phyloP scores from a whole-genome alignment of 2,888 invertebrate species.

The Icerya purchasi region DNA sequence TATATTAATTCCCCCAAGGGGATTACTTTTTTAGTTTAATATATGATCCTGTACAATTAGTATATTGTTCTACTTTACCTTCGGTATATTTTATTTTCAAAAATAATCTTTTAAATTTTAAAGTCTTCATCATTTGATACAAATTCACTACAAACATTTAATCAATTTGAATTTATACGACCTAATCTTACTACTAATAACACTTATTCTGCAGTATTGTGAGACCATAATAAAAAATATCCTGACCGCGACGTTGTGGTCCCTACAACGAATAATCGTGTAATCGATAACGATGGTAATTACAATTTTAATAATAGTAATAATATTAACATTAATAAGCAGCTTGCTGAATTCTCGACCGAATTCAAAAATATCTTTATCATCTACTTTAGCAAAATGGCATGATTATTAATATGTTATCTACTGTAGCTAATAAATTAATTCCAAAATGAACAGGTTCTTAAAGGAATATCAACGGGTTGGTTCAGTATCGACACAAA shows the following conservation, averaged over 20 bases:
- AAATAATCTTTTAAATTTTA: too few species aligned
- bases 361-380: background rate
- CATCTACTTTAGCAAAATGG: background rate
- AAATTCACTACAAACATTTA: too few species aligned
- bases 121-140: too few species aligned
- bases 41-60: too few species aligned
- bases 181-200: too few species aligned
- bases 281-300: background rate
- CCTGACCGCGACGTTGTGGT: background rate
- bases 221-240: background rate
- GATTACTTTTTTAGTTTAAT: too few species aligned
- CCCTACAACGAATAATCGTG: background rate
- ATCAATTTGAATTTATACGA: too few species aligned
- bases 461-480: background rate
- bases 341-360: background rate
- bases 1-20: too few species aligned
- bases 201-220: too few species aligned
- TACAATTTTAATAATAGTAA: background rate
- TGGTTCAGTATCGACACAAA: background rate
- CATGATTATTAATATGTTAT: background rate
- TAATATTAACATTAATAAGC: too few species aligned
- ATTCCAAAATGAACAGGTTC: background rate
- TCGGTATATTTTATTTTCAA: too few species aligned
- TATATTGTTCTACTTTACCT: too few species aligned
- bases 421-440: background rate